Conservation (phyloP, 2,797 vertebrate species). For the Aselliscus stoliczkanus region DNA sequence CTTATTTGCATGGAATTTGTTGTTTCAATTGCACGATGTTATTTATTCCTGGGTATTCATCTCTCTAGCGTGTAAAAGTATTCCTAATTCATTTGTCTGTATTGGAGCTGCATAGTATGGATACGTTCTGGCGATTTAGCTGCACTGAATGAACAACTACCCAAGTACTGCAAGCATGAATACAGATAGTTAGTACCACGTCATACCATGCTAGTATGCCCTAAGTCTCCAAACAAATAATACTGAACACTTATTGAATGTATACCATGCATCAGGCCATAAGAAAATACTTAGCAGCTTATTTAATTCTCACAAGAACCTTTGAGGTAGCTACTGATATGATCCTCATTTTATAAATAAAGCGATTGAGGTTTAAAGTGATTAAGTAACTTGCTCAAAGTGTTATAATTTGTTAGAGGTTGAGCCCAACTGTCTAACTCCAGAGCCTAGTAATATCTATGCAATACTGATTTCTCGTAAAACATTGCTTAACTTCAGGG, state of each 20-base stretch:
- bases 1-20: slow-evolving; percentile 77
- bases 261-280: background rate
- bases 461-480: background rate
- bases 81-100: slow-evolving; percentile 71
- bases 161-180: slow-evolving; percentile 50
- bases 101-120: slow-evolving; percentile 54
- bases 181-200: background rate
- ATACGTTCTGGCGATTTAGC: slow-evolving; percentile 68
- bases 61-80: slow-evolving; percentile 64
- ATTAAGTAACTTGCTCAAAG: slow-evolving; percentile 9
- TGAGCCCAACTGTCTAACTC: background rate
- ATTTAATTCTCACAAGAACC: slow-evolving; percentile 37
- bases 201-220: background rate
- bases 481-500: background rate
- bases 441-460: background rate
- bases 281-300: slow-evolving; percentile 27
- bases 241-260: slow-evolving; percentile 47
- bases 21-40: slow-evolving; percentile 76
- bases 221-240: slow-evolving; percentile 39
- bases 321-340: background rate
- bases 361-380: slow-evolving; percentile 50
- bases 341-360: slow-evolving; percentile 51
- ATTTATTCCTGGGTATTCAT: slow-evolving; percentile 68
- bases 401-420: background rate
- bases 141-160: slow-evolving; percentile 71